A percentile compares a stretch with the other conserved stretches of the same genome.
Conservation (phyloP, 2,888 invertebrate species). For the Nemurella pictetii region DNA sequence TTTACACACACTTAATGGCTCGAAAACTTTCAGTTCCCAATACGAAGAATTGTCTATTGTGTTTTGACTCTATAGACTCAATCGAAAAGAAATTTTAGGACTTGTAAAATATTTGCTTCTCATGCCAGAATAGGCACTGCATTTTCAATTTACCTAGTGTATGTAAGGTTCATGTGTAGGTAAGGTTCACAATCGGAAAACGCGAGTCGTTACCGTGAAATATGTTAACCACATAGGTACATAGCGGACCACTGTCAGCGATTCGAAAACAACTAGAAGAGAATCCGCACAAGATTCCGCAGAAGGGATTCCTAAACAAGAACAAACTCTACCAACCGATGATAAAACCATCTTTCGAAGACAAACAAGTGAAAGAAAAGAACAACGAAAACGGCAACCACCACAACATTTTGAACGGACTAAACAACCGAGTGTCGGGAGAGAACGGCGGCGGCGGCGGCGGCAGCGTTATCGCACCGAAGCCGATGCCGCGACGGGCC, state of each 20-base stretch:
- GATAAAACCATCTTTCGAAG: conserved; percentile 60
- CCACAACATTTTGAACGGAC: conserved; percentile 34
- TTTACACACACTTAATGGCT: no score
- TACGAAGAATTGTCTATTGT: no score
- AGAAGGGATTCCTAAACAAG: conserved; percentile 50
- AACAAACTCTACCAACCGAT: conserved; percentile 45
- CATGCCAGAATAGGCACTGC: no score
- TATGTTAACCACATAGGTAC: conserved; percentile 53
- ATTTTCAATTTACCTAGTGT: no score
- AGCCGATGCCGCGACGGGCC: conserved; percentile 75
- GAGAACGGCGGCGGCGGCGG: conserved; percentile 40
- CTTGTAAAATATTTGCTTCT: no score
- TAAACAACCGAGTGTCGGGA: conserved; percentile 15
- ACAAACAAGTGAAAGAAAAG: conserved; percentile 28
- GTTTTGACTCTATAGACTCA: no score
- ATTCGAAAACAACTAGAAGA: conserved; percentile 39
- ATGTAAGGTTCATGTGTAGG: no score
- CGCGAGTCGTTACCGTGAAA: neutral
- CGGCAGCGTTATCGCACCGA: conserved; percentile 59
- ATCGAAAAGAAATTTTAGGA: no score
- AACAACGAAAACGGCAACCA: conserved; percentile 42
- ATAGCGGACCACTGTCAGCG: conserved; percentile 51
- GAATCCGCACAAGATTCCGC: conserved; percentile 46
- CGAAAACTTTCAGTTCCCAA: no score
- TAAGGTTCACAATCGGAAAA: no score